phyloP scores from a whole-genome alignment of 2,888 invertebrate genomes.

The Noctua pronuba region DNA sequence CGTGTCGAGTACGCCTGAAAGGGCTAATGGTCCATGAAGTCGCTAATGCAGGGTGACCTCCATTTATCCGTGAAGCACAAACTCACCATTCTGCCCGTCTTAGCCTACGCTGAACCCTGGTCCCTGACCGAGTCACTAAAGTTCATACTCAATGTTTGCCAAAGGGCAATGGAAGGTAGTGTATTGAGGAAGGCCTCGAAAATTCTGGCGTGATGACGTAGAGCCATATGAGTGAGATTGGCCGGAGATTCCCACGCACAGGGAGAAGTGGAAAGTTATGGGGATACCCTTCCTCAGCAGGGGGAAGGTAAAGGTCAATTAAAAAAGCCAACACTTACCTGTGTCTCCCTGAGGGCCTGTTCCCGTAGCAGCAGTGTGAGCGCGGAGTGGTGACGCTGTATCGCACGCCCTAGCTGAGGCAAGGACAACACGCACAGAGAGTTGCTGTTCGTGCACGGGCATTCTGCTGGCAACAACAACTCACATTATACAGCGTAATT shows the following conservation, averaged over 20 bases:
- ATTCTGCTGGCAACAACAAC: background rate
- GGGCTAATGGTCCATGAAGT: background rate
- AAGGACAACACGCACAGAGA: slow-evolving; percentile 10
- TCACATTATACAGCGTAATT: background rate
- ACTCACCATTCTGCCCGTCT: too few species aligned
- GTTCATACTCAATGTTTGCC: background rate
- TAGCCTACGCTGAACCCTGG: background rate
- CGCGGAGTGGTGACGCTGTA: slow-evolving; percentile 26
- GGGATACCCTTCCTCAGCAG: background rate
- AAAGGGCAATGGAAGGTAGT: background rate
- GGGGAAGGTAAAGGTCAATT: background rate
- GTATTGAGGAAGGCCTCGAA: background rate
- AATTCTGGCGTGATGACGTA: background rate
- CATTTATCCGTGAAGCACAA: too few species aligned
- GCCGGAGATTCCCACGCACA: background rate
- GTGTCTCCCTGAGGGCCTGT: slow-evolving; percentile 14
- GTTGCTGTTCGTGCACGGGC: background rate
- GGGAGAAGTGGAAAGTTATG: background rate
- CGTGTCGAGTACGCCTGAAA: background rate
- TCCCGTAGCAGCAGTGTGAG: slow-evolving; percentile 17
- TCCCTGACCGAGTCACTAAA: background rate
- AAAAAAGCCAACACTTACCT: background rate
- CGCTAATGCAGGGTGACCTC: background rate
- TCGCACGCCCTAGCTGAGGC: slow-evolving; percentile 16
- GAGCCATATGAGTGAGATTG: background rate